Base-by-base conservation (phyloP, 2,113 vertebrate species). In the Cranoglanis bouderius region DNA sequence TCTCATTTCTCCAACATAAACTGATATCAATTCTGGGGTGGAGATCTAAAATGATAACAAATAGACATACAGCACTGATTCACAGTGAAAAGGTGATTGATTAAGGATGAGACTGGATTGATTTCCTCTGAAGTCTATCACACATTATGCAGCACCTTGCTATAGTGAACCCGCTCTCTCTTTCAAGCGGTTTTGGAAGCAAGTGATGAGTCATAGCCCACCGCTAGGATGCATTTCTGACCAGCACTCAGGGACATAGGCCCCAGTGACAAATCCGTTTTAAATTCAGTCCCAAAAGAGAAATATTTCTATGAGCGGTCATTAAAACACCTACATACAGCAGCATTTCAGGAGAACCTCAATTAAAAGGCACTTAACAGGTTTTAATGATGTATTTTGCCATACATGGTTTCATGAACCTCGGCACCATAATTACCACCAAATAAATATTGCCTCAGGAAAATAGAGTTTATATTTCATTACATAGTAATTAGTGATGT, bases 151-250 rank as follows among this genome's bases (percentile, higher is more conserved):
- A 80, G 43, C 61, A 75, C 61, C 57, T 87, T 85, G 72, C 74
- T 24, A 29, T 12, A 77, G 57, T 53, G 85, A 89, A 61, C 40
- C 84, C 53, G 32, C 26, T 16, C 38, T 70, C 16, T 46, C 72
- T 63, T 49, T 53, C 65, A 80, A 84, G 49, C 49, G 6, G 51
- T 85, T 43, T 32, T 43, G 81, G 67, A 63, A 65, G 59, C 89
- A 86, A 86, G 53, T 90, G 91, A 90, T 91, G 90, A 93, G 85
- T 92, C 91, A 93, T 81, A 85, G 83, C 80, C 59, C 51, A 61
- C 61, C 78, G 67, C 16, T 88, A 89, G 77, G 46, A 89, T 65
- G 46, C 26, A 57, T 65, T 63, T 81, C 24, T 67, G 74, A 61
- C 72, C 59, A 89, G 46, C 55, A 43, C 63, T 78, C 72, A 78